These are phyloP conservation scores for Lasioglossum calceatum DNA, from an alignment of 2,888 invertebrate species.

Conservation along the genomic window DNA sequence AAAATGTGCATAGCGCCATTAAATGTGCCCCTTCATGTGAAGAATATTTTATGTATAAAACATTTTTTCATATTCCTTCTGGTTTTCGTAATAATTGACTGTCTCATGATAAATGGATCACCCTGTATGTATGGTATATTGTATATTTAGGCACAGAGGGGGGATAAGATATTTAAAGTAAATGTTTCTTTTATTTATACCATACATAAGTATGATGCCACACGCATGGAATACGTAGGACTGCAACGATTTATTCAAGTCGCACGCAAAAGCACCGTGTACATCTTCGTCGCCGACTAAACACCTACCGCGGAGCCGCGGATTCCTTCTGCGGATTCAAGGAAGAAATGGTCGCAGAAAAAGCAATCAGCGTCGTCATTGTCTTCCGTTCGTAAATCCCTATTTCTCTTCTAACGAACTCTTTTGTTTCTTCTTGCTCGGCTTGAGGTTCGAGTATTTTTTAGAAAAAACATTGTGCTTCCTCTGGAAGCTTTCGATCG, in stretches of 20 bases:
- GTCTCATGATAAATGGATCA: too few species aligned
- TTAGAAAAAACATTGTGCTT: not conserved
- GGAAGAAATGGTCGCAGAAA: not conserved
- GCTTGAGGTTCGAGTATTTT: not conserved
- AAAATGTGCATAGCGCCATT: too few species aligned
- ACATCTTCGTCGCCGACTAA: not conserved
- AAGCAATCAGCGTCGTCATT: conserved; percentile 6
- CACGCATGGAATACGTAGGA: not conserved
- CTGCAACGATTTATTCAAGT: not conserved
- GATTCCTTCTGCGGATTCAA: not conserved
- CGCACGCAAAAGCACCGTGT: not conserved
- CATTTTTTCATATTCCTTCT: too few species aligned
- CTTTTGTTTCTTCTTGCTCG: not conserved
- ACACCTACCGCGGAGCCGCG: not conserved
- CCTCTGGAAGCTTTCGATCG: not conserved
- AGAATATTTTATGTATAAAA: not conserved
- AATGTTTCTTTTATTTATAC: not conserved
- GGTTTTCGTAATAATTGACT: too few species aligned
- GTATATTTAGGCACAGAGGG: not conserved
- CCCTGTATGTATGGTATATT: not conserved
- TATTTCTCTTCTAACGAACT: not conserved
- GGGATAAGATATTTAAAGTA: not conserved
- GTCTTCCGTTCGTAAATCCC: not conserved
- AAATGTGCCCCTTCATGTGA: too few species aligned
- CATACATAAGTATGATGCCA: not conserved